Base-by-base conservation (phyloP, 2,113 vertebrate species). In the Microtus ochrogaster region DNA sequence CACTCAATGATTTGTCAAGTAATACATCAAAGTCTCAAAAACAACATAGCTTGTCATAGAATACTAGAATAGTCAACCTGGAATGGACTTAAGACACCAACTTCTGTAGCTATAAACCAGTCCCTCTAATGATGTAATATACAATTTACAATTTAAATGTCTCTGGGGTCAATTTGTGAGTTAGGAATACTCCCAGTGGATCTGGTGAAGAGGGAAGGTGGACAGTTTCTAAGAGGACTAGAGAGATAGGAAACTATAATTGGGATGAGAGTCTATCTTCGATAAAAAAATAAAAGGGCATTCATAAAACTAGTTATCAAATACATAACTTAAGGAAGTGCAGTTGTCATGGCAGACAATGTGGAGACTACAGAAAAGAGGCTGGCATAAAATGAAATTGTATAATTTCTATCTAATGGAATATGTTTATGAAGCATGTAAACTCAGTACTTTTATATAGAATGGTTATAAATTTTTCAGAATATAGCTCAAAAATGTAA, bases 21-120 rank as follows among this genome's bases (percentile, higher is more conserved):
- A 94, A 98, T 97, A 95, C 66, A 98, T 98, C 97, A 98, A 96
- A 97, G 94, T 98, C 96, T 98, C 87, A 44, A 95, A 95, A 97
- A 98, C 78, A 97, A 96, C 97, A 98, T 95, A 95, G 72, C 93
- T 95, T 97, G 97, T 97, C 96, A 90, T 85, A 87, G 94, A 97
- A 95, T 85, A 94, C 92, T 74, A 39, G 39, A 85, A 10, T 92
- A 77, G 47, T 73, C 84, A 58, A 65, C 19, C 36, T 74, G 44
- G 61, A 73, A 70, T 11, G 6, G 19, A 9, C 30, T 93, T 82
- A 78, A 39, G 72, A 61, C 21, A 49, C 87, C 68, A 85, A 39
- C 6, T 85, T 44, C 16, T 93, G 14, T 30, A 82, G 65, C 3
- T 17, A 72, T 47, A 44, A 90, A 30, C 12, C 83, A 90, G 39